Percentiles rank a stretch among this genome's conserved stretches.
Evolutionary conservation across 2,888 invertebrate species (phyloP).

Genomic region (Mythimna impura): DNA sequence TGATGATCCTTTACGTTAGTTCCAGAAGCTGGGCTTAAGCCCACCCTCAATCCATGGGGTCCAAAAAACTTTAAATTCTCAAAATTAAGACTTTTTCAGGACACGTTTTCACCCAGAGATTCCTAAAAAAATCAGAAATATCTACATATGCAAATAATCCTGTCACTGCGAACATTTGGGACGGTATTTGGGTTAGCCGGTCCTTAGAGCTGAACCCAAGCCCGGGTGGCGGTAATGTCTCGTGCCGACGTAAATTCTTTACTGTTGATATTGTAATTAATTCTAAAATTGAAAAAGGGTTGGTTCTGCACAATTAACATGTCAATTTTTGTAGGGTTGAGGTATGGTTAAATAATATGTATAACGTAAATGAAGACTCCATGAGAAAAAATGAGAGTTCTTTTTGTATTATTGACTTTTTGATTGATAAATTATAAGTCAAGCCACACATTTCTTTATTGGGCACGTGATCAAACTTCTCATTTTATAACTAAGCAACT

Average conservation of each 20-base stretch:
- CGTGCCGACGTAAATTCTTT: slow-evolving; percentile 35
- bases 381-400: no score
- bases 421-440: no score
- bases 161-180: slow-evolving; percentile 36
- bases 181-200: slow-evolving; percentile 30
- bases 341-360: neutral
- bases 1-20: neutral
- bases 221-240: slow-evolving; percentile 41
- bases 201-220: slow-evolving; percentile 37
- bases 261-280: slow-evolving; percentile 51
- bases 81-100: neutral
- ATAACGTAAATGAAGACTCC: no score
- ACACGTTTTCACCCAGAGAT: no score
- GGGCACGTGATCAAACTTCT: no score
- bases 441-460: no score
- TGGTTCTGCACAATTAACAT: slow-evolving; percentile 26
- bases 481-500: no score
- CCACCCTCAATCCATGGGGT: neutral
- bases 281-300: slow-evolving; percentile 42
- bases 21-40: neutral
- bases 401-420: no score
- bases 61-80: neutral
- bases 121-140: slow-evolving; percentile 20
- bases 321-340: slow-evolving; percentile 14
- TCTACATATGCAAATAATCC: slow-evolving; percentile 51